phyloP scores from a whole-genome alignment of 1,140 invertebrate genomes.

The Brachionus rotundiformis region DNA sequence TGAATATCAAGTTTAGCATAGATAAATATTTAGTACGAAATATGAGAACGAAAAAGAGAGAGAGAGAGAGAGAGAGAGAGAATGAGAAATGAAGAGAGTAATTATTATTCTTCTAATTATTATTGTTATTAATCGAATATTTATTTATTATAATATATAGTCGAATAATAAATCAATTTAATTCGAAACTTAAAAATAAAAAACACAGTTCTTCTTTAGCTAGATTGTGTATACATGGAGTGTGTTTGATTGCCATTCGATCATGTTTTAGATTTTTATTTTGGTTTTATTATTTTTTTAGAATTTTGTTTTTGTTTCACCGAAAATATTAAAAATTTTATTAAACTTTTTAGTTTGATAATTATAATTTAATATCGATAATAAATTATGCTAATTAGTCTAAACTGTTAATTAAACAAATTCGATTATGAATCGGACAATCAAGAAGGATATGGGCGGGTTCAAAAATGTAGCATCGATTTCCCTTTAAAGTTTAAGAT shows the following conservation, averaged over 20 bases:
- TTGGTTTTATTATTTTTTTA: background rate
- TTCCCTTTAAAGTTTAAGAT: background rate
- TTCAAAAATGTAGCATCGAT: background rate
- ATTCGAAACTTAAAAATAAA: slow-evolving; percentile 41
- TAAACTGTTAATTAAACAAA: slow-evolving; percentile 13
- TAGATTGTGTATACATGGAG: background rate
- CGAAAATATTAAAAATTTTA: slow-evolving; percentile 40
- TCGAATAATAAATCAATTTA: slow-evolving; percentile 45
- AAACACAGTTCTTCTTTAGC: background rate
- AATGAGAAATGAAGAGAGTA: slow-evolving; percentile 23
- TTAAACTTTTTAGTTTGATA: slow-evolving; percentile 14
- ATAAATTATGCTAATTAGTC: slow-evolving; percentile 30
- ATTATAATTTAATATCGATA: slow-evolving; percentile 7
- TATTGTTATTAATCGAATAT: slow-evolving; percentile 40
- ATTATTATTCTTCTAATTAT: slow-evolving; percentile 40
- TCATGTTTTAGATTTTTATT: slow-evolving; percentile 1
- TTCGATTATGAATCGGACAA: slow-evolving; percentile 8
- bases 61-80: no score
- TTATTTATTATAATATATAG: slow-evolving; percentile 40
- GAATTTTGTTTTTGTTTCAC: background rate
- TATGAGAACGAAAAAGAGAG: background rate
- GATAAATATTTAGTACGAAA: background rate
- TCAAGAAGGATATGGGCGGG: background rate
- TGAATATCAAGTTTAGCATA: slow-evolving; percentile 14
- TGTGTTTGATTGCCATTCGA: slow-evolving; percentile 6